Percentiles rank a stretch among this genome's conserved stretches.
phyloP scores from a whole-genome alignment of 2,113 vertebrate species.

The Semnornis frantzii region DNA sequence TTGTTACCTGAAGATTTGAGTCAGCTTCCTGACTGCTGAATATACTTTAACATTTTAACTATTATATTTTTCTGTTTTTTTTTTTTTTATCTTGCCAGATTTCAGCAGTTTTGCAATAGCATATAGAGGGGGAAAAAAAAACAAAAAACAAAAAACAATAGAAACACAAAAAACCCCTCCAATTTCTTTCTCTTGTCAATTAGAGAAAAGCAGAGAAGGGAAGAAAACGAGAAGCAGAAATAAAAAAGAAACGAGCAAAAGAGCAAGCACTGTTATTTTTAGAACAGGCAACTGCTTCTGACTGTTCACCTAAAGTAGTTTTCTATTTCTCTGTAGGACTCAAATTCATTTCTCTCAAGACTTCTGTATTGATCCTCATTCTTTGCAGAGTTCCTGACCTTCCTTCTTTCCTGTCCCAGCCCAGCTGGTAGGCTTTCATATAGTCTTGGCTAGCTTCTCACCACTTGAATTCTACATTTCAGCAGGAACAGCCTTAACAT shows the following conservation, averaged over 20 bases:
- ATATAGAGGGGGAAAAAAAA: neutral
- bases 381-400: constrained; percentile 46
- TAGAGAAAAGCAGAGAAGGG: constrained; percentile 5
- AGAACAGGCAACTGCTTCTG: constrained; percentile 19
- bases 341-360: constrained; percentile 31
- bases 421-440: constrained; percentile 8
- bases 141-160: no score
- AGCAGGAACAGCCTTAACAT: neutral
- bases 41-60: constrained; percentile 11
- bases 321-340: neutral
- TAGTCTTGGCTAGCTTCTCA: neutral
- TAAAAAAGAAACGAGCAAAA: neutral
- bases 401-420: constrained; percentile 25
- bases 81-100: neutral
- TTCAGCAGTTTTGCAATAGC: neutral
- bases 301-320: constrained; percentile 22
- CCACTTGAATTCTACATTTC: constrained; percentile 10
- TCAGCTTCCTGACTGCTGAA: constrained; percentile 17
- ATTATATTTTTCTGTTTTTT: neutral
- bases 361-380: constrained; percentile 33
- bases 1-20: constrained; percentile 14
- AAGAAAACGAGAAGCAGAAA: neutral
- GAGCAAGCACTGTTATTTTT: constrained; percentile 41
- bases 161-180: neutral
- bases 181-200: neutral